A percentile compares a stretch with the other conserved stretches of the same genome.
Evolutionary conservation across 2,888 invertebrate species (phyloP).

Genomic region (Cheilosia soror): DNA sequence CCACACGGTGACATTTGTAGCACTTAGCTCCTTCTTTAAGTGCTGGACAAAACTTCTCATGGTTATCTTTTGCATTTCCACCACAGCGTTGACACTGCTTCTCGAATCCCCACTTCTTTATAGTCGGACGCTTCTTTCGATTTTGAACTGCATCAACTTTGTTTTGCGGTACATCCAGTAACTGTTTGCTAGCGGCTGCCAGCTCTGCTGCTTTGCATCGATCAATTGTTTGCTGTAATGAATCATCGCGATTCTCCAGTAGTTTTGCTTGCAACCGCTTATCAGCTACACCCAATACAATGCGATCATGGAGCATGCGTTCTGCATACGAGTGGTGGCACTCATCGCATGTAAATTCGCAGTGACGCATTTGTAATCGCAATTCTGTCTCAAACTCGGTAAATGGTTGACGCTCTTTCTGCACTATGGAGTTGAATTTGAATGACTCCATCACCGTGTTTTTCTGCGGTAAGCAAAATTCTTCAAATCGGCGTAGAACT

Average conservation of each 20-base stretch:
- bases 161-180: slow-evolving; percentile 32
- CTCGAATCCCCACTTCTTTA: slow-evolving; percentile 26
- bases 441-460: slow-evolving; percentile 64
- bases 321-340: slow-evolving; percentile 54
- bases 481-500: slow-evolving; percentile 38
- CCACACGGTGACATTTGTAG: slow-evolving; percentile 23
- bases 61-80: slow-evolving; percentile 18
- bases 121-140: slow-evolving; percentile 7
- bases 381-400: slow-evolving; percentile 67
- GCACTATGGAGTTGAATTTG: slow-evolving; percentile 60
- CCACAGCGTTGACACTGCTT: slow-evolving; percentile 38
- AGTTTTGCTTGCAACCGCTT: slow-evolving; percentile 58
- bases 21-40: slow-evolving; percentile 27
- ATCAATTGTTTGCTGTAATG: slow-evolving; percentile 55
- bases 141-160: slow-evolving; percentile 19
- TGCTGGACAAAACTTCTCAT: slow-evolving; percentile 34
- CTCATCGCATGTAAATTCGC: slow-evolving; percentile 62
- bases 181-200: slow-evolving; percentile 39
- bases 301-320: slow-evolving; percentile 68
- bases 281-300: slow-evolving; percentile 56
- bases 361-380: slow-evolving; percentile 47
- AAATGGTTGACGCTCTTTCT: slow-evolving; percentile 56
- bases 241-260: slow-evolving; percentile 60
- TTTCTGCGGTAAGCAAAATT: slow-evolving; percentile 41
- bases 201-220: slow-evolving; percentile 43